Evolutionary conservation across 2,888 invertebrate species (phyloP).

Genomic region (Adelognathus sp.): DNA sequence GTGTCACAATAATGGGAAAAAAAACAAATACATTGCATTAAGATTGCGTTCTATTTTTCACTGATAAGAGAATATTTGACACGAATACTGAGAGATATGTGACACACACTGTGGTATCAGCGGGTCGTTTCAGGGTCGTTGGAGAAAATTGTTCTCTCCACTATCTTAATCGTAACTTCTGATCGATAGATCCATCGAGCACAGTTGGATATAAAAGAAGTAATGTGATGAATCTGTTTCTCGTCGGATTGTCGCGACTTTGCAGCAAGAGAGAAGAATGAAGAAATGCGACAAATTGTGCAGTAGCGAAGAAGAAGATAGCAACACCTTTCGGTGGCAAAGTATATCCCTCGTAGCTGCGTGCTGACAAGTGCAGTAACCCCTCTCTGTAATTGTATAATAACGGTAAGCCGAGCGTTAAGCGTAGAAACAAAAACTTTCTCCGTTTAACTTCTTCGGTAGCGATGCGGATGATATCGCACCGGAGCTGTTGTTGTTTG

Average conservation of each 20-base stretch:
- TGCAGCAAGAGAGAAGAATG: neutral
- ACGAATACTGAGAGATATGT: neutral
- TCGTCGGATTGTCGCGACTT: neutral
- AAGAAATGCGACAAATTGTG: constrained; percentile 14
- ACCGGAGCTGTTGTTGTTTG: neutral
- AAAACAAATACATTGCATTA: neutral
- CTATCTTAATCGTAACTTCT: neutral
- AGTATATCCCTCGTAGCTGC: constrained; percentile 14
- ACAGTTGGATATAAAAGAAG: neutral
- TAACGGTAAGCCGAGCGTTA: constrained; percentile 45
- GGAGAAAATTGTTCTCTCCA: neutral
- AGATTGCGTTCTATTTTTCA: neutral
- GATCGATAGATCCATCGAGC: neutral
- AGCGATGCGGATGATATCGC: constrained; percentile 47
- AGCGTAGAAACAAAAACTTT: constrained; percentile 66
- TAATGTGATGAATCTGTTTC: neutral
- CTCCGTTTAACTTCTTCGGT: constrained; percentile 62
- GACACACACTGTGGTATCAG: neutral
- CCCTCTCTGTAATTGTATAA: constrained; percentile 58
- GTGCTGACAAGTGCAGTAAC: constrained; percentile 56
- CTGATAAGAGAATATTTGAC: constrained; percentile 12
- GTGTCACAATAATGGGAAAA: neutral
- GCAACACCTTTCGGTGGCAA: constrained; percentile 3
- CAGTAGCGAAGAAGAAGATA: constrained; percentile 2
- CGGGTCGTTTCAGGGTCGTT: neutral